These are phyloP conservation scores for Gnathonemus longibarbis DNA, from an alignment of 2,113 vertebrate genomes.

Conservation along the genomic window DNA sequence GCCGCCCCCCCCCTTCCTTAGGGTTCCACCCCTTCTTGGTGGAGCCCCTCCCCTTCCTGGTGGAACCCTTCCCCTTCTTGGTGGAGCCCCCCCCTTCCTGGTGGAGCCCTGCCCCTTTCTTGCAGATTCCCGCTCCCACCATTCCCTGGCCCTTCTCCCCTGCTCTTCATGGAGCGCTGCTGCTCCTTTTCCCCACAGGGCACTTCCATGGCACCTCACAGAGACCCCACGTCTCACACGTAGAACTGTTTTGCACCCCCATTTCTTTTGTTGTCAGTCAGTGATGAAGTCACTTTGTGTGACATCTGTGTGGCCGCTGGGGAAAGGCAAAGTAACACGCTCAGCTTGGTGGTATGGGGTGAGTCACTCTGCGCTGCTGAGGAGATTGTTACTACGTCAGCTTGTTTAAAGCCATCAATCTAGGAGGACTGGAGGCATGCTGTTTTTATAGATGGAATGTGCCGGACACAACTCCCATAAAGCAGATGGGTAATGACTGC, in stretches of 20 bases:
- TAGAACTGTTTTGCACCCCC: neutral
- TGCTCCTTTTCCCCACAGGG: neutral
- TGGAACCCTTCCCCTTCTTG: neutral
- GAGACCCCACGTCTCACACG: neutral
- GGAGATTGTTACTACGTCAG: slow-evolving; percentile 39
- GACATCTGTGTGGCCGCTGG: slow-evolving; percentile 40
- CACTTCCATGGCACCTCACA: slow-evolving; percentile 14
- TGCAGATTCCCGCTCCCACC: neutral
- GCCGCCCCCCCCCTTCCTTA: neutral
- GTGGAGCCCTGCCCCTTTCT: neutral
- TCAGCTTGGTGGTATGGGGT: slow-evolving; percentile 39
- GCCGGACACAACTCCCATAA: slow-evolving; percentile 51
- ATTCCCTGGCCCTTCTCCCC: neutral
- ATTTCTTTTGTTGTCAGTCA: slow-evolving; percentile 31
- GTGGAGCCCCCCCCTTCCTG: neutral
- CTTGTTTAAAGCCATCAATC: slow-evolving; percentile 44
- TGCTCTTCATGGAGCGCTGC: neutral
- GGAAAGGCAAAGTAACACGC: slow-evolving; percentile 31
- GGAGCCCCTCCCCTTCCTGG: neutral
- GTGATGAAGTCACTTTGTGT: slow-evolving; percentile 28
- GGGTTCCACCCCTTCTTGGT: neutral
- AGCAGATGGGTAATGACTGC: slow-evolving; percentile 67
- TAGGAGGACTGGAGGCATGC: slow-evolving; percentile 30
- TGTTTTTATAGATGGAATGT: slow-evolving; percentile 45
- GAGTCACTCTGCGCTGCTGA: slow-evolving; percentile 30